A percentile compares a stretch with the other conserved stretches of the same genome.
phyloP scores from a whole-genome alignment of 2,888 invertebrate genomes.

The Chaetogeoica ovagalla region DNA sequence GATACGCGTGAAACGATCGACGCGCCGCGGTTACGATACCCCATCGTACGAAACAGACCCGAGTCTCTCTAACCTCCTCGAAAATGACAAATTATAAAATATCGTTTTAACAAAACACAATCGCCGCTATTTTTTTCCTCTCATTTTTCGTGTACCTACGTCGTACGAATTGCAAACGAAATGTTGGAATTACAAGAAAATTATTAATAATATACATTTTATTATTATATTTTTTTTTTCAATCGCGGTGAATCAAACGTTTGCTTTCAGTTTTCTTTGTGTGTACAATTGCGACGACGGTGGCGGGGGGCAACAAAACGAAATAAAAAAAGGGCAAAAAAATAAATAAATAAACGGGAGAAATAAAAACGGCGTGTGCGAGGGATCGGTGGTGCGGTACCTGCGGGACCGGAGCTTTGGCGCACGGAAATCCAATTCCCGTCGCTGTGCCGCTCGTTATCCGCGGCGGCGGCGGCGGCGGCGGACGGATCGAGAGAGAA shows the following conservation, averaged over 20 bases:
- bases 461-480: neutral
- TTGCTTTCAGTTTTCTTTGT: conserved; percentile 15
- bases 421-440: conserved; percentile 18
- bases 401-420: conserved; percentile 10
- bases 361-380: too few relatives aligned
- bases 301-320: too few relatives aligned
- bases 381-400: neutral
- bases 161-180: too few relatives aligned
- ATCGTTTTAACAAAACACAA: too few relatives aligned
- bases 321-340: neutral
- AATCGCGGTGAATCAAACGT: conserved; percentile 39
- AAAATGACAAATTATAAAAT: too few relatives aligned
- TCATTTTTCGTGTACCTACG: too few relatives aligned
- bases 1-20: too few relatives aligned
- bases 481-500: neutral
- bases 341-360: neutral
- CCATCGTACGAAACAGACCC: too few relatives aligned
- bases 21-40: too few relatives aligned
- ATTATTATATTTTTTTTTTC: conserved; percentile 28
- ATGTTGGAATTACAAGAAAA: too few relatives aligned
- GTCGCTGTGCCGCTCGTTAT: conserved; percentile 3
- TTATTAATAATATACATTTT: neutral
- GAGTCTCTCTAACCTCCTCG: too few relatives aligned
- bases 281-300: neutral
- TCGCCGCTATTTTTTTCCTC: too few relatives aligned